phyloP scores from a whole-genome alignment of 2,113 vertebrate species.

The Gymnobelideus leadbeateri region DNA sequence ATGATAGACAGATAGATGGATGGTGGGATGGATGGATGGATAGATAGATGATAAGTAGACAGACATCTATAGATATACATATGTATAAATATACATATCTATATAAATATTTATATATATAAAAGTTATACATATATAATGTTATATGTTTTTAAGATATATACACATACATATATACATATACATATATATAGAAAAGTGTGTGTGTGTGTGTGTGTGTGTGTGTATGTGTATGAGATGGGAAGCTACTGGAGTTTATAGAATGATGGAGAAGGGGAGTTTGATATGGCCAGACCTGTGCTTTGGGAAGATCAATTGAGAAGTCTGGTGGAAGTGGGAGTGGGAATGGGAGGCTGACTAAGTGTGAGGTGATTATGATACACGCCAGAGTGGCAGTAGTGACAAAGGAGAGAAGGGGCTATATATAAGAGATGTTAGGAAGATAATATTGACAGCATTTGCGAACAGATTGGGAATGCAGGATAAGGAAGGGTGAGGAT shows the following conservation, averaged over 20 bases:
- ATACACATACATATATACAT: too few relatives aligned
- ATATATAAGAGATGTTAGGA: neutral
- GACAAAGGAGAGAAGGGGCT: neutral
- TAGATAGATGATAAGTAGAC: too few relatives aligned
- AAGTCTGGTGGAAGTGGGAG: neutral
- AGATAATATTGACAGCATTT: neutral
- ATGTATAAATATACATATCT: too few relatives aligned
- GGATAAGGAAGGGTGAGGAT: neutral
- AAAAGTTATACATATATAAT: too few relatives aligned
- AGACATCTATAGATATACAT: too few relatives aligned
- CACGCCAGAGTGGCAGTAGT: neutral
- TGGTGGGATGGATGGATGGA: too few relatives aligned
- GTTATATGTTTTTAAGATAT: too few relatives aligned
- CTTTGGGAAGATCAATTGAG: neutral
- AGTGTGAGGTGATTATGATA: neutral
- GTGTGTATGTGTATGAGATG: neutral
- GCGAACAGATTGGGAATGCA: neutral
- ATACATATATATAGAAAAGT: too few relatives aligned
- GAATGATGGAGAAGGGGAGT: neutral
- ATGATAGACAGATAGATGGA: too few relatives aligned
- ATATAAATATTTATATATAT: too few relatives aligned
- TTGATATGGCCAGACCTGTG: neutral
- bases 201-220: too few relatives aligned
- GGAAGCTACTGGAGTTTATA: neutral
- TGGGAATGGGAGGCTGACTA: neutral